Conservation (phyloP, 2,888 invertebrate species). For the Cremastinae sp. region DNA sequence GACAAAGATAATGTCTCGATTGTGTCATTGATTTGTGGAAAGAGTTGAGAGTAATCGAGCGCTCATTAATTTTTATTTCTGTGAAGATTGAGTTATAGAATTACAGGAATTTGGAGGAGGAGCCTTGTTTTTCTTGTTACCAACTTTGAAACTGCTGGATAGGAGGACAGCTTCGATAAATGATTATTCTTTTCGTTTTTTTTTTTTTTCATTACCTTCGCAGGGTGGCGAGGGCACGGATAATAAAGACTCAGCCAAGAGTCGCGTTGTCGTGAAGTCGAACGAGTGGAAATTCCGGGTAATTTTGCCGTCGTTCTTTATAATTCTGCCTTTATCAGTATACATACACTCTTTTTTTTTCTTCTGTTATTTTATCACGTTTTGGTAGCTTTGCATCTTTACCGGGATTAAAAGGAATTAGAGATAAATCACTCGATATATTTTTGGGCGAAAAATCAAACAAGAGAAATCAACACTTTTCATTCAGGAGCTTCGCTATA, state of each 20-base stretch:
- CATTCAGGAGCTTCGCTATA: too few relatives aligned
- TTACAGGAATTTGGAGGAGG: slow-evolving; percentile 32
- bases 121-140: not conserved
- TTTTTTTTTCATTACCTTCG: slow-evolving; percentile 70
- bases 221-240: slow-evolving; percentile 82
- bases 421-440: too few relatives aligned
- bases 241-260: slow-evolving; percentile 82
- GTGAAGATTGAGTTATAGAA: slow-evolving; percentile 23
- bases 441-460: too few relatives aligned
- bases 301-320: slow-evolving; percentile 77
- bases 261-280: slow-evolving; percentile 82
- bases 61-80: not conserved
- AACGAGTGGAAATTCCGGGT: slow-evolving; percentile 87
- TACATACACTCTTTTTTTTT: slow-evolving; percentile 12
- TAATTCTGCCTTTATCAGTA: slow-evolving; percentile 59
- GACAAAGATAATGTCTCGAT: not conserved
- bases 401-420: slow-evolving; percentile 41
- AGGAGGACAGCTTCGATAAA: slow-evolving; percentile 16
- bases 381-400: slow-evolving; percentile 68
- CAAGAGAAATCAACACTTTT: too few relatives aligned
- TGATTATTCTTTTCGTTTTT: slow-evolving; percentile 65
- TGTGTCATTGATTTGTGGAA: not conserved
- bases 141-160: not conserved
- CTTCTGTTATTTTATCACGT: slow-evolving; percentile 68
- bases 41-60: not conserved